Base-by-base conservation (phyloP, 2,888 invertebrate species). In the Nemapogon koenigi region DNA sequence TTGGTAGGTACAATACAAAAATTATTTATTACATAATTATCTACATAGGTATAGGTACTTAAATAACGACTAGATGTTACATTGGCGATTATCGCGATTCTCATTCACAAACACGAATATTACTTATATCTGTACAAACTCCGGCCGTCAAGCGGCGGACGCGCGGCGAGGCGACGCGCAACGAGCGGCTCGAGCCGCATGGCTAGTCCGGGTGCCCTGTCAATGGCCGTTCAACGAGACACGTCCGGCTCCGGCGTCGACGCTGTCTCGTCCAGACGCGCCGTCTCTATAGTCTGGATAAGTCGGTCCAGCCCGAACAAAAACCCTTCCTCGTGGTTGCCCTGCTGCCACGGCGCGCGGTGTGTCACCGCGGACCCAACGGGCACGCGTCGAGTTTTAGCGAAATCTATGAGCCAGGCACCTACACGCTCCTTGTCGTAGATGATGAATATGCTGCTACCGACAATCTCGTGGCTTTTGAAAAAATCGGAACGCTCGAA, bases 271-370 rank as follows among this genome's bases (percentile, higher is more conserved):
- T 17, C 7, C 39, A 62, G 48, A 42, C 56, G 59, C 17, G 72
- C 72, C 18, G 60, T 62, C 51, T 78, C 78, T 63, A 78, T 68
- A 19, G 69, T 90, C 52, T 85, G 81, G 53, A 97, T 93, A 44
- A 98, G 84, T 67, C 92, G 90, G 71, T 97, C 97, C 51, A 98
- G 81, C 39, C 98, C 98, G 49, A 84, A 87, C 16, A 98, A 83
- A 53, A 96, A 90, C 4, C 98, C 98, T 65, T 98, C 97, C 66
- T 98, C 97, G 58, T 93, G 91, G 64, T 97, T 98, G n/a, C 97
- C 97, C 48, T 92, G 88, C 42, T 83, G 62, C 98, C 97, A 98
- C 10, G 85, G 78, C 4, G 81, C 78, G 40, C 94, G 83, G 62
- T 98, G 98, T 47, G 87, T 86, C 11, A 97, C 83, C 35, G 68